Evolutionary conservation across 2,113 vertebrate genomes (phyloP), one percentile per base, ranked within the genome.

Genomic region (Rallus limicola): DNA sequence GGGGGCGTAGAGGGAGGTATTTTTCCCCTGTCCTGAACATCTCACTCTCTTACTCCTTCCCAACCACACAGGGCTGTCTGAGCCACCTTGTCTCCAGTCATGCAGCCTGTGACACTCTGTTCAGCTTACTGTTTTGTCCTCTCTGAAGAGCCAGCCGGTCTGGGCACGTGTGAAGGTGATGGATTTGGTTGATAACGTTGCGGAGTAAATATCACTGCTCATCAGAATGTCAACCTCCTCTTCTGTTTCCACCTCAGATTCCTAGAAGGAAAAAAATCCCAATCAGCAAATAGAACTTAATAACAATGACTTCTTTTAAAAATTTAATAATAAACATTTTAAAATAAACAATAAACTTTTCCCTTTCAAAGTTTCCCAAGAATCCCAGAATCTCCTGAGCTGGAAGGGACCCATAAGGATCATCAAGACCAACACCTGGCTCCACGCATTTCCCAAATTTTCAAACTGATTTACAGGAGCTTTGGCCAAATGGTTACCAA

Each of bases 171-270:
- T 98, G 97, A 99, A 99, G 31, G 99, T 99, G 95, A 99, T 99
- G 80, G 99, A 99, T 97, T 99, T 99, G 95, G 99, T 99, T 96
- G 99, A 99, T 93, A 99, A 98, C 0, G 99, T 99, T 95, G 99
- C 99, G 2, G 99, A 99, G 97, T 99, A 99, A 94, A 99, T 99
- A 72, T 99, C 99, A 7, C 99, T 99, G 98, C 99, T 99, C 99
- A 99, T 99, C 97, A 99, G 97, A 97, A 99, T 99, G 97, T 99
- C 99, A 92, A 99, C 99, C 90, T 99, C 99, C 82, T 99, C 99
- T 95, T 99, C 99, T 0, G 99, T 99, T 98, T 99, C 99, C 99
- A 99, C 98, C 97, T 99, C 99, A 0, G 99, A 99, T 97, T 99
- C 99, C 99, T 99, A 95, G 38, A 92, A 80, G 28, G 44, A 18